Base-by-base conservation (phyloP, 53 echinoderm and acorn worm genomes). In the Stichopus horrens region DNA sequence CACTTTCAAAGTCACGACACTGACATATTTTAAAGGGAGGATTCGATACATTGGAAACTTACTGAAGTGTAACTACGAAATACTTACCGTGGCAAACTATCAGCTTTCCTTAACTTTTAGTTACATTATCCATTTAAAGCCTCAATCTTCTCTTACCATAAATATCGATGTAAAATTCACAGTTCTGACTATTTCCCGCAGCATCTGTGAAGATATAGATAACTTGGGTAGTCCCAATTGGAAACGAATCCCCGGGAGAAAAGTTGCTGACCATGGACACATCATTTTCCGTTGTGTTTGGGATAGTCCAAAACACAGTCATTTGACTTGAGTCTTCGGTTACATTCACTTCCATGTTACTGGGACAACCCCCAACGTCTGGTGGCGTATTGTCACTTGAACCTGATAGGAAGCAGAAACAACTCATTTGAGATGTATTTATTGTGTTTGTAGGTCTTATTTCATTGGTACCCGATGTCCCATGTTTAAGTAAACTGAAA, bases 181-280 rank as follows among this genome's bases (percentile, higher is more conserved):
- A 81, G 18, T 21, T 81, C 9, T 56, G 18, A 8, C 81, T 21
- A 16, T 81, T 58, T n/a, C 81, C 81, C 21, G 21, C 81, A 21
- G 7, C 81, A 81, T 58, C 81, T 55, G 81, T 81, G 55, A 81
- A 81, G 10, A 56, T 53, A 18, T 81, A 81, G 7, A 8, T 81
- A 56, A 81, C 81, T 7, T 7, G 5, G 11, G 57, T 81, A 21
- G 21, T 53, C 7, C 81, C 81, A 11, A 81, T 56, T 9, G 56
- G 20, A n/a, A 81, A 81, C 13, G 19, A 7, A 8, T 81, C 81
- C 13, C 81, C 81, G 55, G 21, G 81, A 20, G 18, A 10, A 22
- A 20, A 56, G 55, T 81, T 58, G 5, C 53, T 81, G 5, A 54
- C 58, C 22, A 81, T 57, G 18, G 6, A 56, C 0, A 54, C 19